Conservation (phyloP, 2,797 vertebrate genomes). For the Mionectes olivaceus region DNA sequence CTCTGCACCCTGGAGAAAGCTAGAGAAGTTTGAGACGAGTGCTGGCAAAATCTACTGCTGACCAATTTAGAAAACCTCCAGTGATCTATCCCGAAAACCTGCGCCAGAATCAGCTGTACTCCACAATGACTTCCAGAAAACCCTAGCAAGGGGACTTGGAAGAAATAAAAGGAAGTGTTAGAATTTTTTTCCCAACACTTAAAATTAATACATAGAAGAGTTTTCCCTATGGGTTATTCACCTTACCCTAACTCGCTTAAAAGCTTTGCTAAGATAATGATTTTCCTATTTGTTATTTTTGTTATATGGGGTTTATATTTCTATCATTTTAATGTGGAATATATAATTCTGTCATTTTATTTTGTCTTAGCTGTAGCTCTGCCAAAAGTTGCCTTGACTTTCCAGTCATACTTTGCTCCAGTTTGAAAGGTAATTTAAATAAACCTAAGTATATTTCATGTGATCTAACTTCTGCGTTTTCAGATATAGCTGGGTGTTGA, state of each 20-base stretch:
- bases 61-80: conserved; percentile 50
- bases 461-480: background rate
- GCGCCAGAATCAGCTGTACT: conserved; percentile 4
- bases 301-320: background rate
- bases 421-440: background rate
- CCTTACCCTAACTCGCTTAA: background rate
- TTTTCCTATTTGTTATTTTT: background rate
- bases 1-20: conserved; percentile 38
- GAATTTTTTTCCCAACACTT: background rate
- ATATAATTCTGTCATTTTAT: background rate
- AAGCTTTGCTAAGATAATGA: background rate
- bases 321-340: background rate
- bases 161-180: conserved; percentile 2
- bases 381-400: background rate
- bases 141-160: background rate
- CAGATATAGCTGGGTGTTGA: background rate
- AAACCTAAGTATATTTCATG: background rate
- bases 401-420: background rate
- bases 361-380: background rate
- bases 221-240: background rate
- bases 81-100: background rate
- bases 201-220: background rate
- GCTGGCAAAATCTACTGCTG: conserved; percentile 19
- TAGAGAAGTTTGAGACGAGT: conserved; percentile 31
- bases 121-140: background rate